Evolutionary conservation across 2,113 vertebrate species (phyloP).

Genomic region (Engraulis encrasicolus): DNA sequence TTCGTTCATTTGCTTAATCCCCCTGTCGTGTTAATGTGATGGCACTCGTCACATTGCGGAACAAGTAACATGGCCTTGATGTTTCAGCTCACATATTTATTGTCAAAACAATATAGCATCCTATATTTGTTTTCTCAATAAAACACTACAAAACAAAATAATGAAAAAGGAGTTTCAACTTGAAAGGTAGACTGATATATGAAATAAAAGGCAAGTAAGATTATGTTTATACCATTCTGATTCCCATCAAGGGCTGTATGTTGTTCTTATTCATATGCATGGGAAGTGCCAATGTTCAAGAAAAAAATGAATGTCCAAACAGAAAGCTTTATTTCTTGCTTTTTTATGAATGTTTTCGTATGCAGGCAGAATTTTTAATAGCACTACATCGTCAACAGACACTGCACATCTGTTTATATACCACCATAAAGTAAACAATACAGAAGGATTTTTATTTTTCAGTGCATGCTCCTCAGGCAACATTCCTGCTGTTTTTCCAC

Average conservation of each 20-base stretch:
- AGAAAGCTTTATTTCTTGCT: background rate
- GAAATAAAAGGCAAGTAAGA: background rate
- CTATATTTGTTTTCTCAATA: too few relatives aligned
- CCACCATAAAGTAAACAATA: constrained; percentile 3
- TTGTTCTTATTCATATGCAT: background rate
- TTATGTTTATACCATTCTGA: background rate
- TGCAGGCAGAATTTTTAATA: background rate
- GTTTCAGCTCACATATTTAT: too few relatives aligned
- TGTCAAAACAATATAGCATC: too few relatives aligned
- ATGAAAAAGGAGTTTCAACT: background rate
- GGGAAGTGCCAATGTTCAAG: background rate
- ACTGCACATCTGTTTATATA: background rate
- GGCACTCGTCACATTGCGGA: too few relatives aligned
- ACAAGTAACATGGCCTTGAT: too few relatives aligned
- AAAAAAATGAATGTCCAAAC: background rate
- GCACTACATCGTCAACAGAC: too few relatives aligned
- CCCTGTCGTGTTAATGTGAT: too few relatives aligned
- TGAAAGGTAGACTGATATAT: too few relatives aligned
- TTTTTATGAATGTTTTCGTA: background rate
- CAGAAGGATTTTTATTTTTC: background rate
- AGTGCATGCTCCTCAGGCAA: background rate
- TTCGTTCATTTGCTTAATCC: too few relatives aligned
- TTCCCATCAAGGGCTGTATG: too few relatives aligned
- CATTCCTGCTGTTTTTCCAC: background rate
- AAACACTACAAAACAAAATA: background rate